Evolutionary conservation across 2,888 invertebrate species (phyloP), one percentile per base, ranked within the genome.

Genomic region (Achlya flavicornis): DNA sequence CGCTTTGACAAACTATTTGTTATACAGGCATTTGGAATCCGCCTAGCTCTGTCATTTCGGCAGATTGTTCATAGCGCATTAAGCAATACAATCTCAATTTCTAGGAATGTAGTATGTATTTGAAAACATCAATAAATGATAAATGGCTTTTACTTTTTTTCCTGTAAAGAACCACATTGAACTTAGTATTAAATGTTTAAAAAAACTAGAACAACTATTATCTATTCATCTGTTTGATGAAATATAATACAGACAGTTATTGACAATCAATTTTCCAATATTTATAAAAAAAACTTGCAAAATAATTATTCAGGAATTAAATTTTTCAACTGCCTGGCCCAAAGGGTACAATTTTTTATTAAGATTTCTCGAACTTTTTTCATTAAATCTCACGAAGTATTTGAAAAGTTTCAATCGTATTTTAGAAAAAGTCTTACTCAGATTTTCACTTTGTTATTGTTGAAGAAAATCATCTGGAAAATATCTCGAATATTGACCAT

Each of bases 311-410:
- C 38, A 38, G 38, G 38, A 38, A 38, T 38, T 38, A 38, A 38
- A 38, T 41, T 41, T 41, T 12, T 41, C 12, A 41, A 41, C 12
- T 41, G 3, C 6, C 71, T 78, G 81, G 72, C 74, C 80, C 76
- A 84, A 85, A 85, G 85, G 84, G 87, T 85, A 78, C 78, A 83
- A 81, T 88, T 88, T 88, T 88, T 88, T 85, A 85, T 80, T 79
- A 83, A 86, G 83, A 84, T 86, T 80, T 80, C 72, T 57, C 70
- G 67, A 89, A 89, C 83, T 89, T 89, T 89, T 87, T 88, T 88
- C 87, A 89, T 89, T 88, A 87, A 86, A 87, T 86, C 83, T 80
- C 78, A 74, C 70, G 74, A 86, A 88, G 84, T 83, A 84, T 89
- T 89, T 80, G 80, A 68, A 79, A 85, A 87, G 80, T 87, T 86